Percentiles rank a stretch among this genome's conserved stretches.
Evolutionary conservation across 2,113 vertebrate genomes (phyloP).

Genomic region (Ptyas mucosa): DNA sequence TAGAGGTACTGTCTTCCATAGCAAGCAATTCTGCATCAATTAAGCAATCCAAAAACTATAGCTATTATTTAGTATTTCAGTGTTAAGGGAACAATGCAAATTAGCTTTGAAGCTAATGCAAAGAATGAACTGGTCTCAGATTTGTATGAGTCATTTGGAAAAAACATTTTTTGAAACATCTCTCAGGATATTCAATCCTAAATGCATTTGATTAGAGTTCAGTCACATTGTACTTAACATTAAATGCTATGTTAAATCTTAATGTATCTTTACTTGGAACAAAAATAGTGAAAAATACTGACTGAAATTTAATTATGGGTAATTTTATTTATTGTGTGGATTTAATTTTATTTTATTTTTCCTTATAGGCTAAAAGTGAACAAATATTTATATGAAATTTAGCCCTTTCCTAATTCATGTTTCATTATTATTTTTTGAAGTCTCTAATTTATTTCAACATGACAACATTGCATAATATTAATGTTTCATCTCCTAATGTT

Average conservation of each 20-base stretch:
- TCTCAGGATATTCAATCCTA: background rate
- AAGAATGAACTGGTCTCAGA: background rate
- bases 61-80: conserved; percentile 38
- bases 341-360: background rate
- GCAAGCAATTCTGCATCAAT: conserved; percentile 45
- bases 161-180: background rate
- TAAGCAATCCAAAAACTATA: conserved; percentile 28
- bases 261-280: background rate
- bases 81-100: conserved; percentile 1
- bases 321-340: conserved; percentile 2
- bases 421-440: background rate
- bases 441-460: conserved; percentile 9
- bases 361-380: background rate
- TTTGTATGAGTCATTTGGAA: background rate
- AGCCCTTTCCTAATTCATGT: background rate
- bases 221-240: background rate
- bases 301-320: background rate
- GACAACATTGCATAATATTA: conserved; percentile 8
- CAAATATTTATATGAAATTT: background rate
- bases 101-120: conserved; percentile 7
- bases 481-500: conserved; percentile 35
- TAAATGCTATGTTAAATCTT: background rate
- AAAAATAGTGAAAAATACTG: background rate
- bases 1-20: conserved; percentile 42
- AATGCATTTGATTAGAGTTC: background rate